These are phyloP conservation scores for Nomada hirtipes DNA, from an alignment of 2,888 invertebrate species.

Conservation along the genomic window DNA sequence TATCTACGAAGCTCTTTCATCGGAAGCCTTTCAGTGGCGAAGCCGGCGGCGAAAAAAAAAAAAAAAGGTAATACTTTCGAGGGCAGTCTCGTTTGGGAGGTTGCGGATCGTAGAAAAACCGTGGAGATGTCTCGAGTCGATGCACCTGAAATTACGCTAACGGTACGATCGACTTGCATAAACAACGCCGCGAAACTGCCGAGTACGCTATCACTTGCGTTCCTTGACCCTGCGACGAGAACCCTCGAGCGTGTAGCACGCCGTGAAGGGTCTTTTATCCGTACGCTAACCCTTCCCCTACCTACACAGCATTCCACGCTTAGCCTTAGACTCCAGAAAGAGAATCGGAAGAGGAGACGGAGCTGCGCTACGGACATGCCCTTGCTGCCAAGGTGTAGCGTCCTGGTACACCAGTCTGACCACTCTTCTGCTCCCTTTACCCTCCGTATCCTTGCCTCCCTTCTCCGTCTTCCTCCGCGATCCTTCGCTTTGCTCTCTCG, in stretches of 20 bases:
- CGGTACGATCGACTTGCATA: slow-evolving; percentile 56
- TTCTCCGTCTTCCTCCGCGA: slow-evolving; percentile 37
- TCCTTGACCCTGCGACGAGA: slow-evolving; percentile 63
- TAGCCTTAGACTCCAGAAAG: slow-evolving; percentile 50
- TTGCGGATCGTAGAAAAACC: background rate
- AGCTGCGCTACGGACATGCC: slow-evolving; percentile 59
- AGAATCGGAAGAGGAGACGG: slow-evolving; percentile 45
- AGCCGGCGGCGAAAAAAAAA: background rate
- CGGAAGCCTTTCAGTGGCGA: background rate
- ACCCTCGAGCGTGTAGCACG: slow-evolving; percentile 44
- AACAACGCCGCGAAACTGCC: slow-evolving; percentile 51
- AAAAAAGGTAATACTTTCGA: background rate
- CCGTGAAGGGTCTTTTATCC: slow-evolving; percentile 54
- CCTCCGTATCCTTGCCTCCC: slow-evolving; percentile 40
- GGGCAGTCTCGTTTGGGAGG: background rate
- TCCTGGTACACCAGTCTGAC: slow-evolving; percentile 80
- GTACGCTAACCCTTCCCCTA: slow-evolving; percentile 48
- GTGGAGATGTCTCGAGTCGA: slow-evolving; percentile 2
- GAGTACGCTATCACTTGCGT: slow-evolving; percentile 54
- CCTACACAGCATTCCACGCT: slow-evolving; percentile 49
- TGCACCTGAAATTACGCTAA: slow-evolving; percentile 46
- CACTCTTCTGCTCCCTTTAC: slow-evolving; percentile 63
- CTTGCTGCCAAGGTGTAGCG: slow-evolving; percentile 74
- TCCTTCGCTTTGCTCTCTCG: slow-evolving; percentile 31
- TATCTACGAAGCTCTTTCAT: background rate